Base-by-base conservation (phyloP, 1,140 invertebrate genomes). In the Apis laboriosa region DNA sequence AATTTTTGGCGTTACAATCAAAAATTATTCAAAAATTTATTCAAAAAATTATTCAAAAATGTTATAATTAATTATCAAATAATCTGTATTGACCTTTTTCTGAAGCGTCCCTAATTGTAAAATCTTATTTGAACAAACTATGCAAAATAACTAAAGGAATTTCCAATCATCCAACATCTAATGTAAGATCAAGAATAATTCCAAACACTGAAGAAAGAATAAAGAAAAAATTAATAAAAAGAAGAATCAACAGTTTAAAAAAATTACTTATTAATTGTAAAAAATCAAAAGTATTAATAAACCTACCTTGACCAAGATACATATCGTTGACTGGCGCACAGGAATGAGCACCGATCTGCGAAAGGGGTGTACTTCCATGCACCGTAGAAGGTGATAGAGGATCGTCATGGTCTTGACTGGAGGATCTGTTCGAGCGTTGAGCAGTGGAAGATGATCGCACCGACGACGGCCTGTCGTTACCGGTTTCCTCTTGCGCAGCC, bases 291-390 rank as follows among this genome's bases (percentile, higher is more conserved):
- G 4, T n/a, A 8, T 28, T 55, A n/a, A 21, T 13, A 28, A 58
- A 34, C 90, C 89, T 90, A 95, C 95, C 94, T 94, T 95, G 95
- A 64, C 94, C 93, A 89, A 95, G 93, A 91, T 90, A 95, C 89
- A 94, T 94, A 84, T 95, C 94, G 82, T 90, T 93, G 88, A 93
- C 92, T 43, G 93, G 93, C 60, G 93, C 93, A 86, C 93, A 94
- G 58, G 92, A 90, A 90, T 95, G 96, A 78, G 96, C 96, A 61
- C 97, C 97, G 89, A 98, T 98, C 92, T 98, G 97, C 49, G 97
- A 97, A 12, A 98, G 95, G 3, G 97, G 97, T 60, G 97, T 98
- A 77, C 97, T 97, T 58, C 97, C 97, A 91, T 97, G 97, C 63
- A 98, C 96, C 56, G 91, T 90, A 5, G 87, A 96, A 84, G 94